Evolutionary conservation across 2,797 vertebrate species (phyloP), one percentile per base, ranked within the genome.

Genomic region (Galaxias olidus): DNA sequence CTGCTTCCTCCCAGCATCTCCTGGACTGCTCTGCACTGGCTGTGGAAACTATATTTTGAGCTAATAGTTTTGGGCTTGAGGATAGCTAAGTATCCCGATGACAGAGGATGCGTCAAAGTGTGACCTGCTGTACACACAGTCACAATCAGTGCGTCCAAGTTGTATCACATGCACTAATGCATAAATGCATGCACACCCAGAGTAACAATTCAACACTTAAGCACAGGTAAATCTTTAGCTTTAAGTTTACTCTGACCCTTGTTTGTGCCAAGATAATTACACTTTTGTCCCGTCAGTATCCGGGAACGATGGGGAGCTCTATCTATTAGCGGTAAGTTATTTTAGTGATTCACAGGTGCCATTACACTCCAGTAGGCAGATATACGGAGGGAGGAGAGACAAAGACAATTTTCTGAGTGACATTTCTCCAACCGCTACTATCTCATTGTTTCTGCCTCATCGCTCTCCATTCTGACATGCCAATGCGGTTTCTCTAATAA

Each of bases 1-100:
- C 86, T 92, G 86, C 85, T 90, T 89, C 86, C 86, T 87, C 86
- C 70, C 72, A 71, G 72, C 82, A 85, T 82, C 72, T 72, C 61
- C 63, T 74, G 69, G 75, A 69, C 58, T 54, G 10, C 14, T 62
- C 14, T 45, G 44, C 55, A 6, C 30, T 30, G 61, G 71, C 67
- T 71, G 75, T 82, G 86, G 85, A 88, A 86, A 86, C 83, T 87
- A 76, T 77, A 81, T 69, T 80, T 84, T 56, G 68, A 63, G 62
- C 42, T 54, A 57, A 72, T 60, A 30, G 49, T 64, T 75, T 62
- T 13, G 9, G 55, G 73, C 11, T 14, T 61, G 53, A 51, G 8
- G 46, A 60, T 67, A 66, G 75, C 51, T 61, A 63, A 69, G 67
- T 57, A 10, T 17, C 20, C 12, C 47, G 58, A 47, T 60, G 58